Base-by-base conservation (phyloP, 2,797 vertebrate species). In the Leptoclinus maculatus region DNA sequence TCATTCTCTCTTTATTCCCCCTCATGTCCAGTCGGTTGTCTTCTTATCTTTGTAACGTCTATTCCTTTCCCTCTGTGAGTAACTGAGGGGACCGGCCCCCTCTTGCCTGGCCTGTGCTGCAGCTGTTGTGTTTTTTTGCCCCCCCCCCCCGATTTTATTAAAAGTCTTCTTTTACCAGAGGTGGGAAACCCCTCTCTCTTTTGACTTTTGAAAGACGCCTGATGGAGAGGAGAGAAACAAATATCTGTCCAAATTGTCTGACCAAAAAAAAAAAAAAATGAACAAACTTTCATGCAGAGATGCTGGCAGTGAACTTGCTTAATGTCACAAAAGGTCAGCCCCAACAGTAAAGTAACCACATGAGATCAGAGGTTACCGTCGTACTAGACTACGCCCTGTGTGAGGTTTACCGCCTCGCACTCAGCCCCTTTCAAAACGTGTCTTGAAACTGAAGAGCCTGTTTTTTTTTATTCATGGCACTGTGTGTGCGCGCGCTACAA, bases 31-130 rank as follows among this genome's bases (percentile, higher is more conserved):
- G 97, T 97, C 89, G 96, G 94, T 96, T 96, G 95, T 96, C 96
- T 96, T 94, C 96, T 96, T 97, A 95, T 97, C 97, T 98, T 96
- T 96, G 95, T 98, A 93, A 96, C 97, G 96, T 92, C 97, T 97
- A 90, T 97, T 93, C 94, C 96, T 97, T 96, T 91, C 93, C 94
- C 94, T 97, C 96, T 98, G 98, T 99, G 97, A 99, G 98, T 99
- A 99, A 96, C 96, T 92, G 66, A 84, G 83, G 82, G 74, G 79
- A 83, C 79, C n/a, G 90, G 91, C 74, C 90, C 90, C 82, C 71
- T 71, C 70, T 93, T 95, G 96, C 94, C 94, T 96, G 95, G 87
- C 92, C 90, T 88, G 78, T 71, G 51, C 93, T 93, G 92, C 95
- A 95, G 94, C 95, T 96, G 88, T 94, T 91, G 92, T 95, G 86